A percentile compares a stretch with the other conserved stretches of the same genome.
Conservation (phyloP, 2,888 invertebrate genomes). For the Nymphalis polychloros region DNA sequence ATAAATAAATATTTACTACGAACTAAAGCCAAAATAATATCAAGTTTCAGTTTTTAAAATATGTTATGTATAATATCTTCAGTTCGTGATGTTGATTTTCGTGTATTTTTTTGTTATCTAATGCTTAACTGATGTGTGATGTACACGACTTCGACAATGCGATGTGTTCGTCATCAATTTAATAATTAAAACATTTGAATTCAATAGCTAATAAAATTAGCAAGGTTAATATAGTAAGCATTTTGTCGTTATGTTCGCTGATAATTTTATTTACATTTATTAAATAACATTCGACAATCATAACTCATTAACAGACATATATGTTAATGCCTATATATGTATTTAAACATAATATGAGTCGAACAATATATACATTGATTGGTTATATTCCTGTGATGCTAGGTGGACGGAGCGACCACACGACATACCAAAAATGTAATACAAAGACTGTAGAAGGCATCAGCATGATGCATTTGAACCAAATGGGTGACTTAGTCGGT, state of each 20-base stretch:
- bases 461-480: conserved; percentile 71
- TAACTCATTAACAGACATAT: conserved; percentile 4
- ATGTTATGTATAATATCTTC: too few relatives aligned
- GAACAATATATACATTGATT: conserved; percentile 1
- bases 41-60: too few relatives aligned
- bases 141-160: conserved; percentile 1
- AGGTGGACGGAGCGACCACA: conserved; percentile 78
- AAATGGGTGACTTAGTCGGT: conserved; percentile 78
- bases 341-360: neutral
- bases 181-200: conserved; percentile 6
- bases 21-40: too few relatives aligned
- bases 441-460: conserved; percentile 62
- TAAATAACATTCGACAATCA: conserved; percentile 8
- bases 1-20: too few relatives aligned
- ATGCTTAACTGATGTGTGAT: neutral
- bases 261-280: neutral
- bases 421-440: conserved; percentile 54
- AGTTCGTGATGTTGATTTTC: neutral
- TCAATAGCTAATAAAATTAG: neutral
- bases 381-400: conserved; percentile 56
- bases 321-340: neutral
- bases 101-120: neutral
- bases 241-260: neutral
- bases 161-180: conserved; percentile 3
- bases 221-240: neutral